Conservation (phyloP, 2,113 vertebrate species). For the Rutilus rutilus region DNA sequence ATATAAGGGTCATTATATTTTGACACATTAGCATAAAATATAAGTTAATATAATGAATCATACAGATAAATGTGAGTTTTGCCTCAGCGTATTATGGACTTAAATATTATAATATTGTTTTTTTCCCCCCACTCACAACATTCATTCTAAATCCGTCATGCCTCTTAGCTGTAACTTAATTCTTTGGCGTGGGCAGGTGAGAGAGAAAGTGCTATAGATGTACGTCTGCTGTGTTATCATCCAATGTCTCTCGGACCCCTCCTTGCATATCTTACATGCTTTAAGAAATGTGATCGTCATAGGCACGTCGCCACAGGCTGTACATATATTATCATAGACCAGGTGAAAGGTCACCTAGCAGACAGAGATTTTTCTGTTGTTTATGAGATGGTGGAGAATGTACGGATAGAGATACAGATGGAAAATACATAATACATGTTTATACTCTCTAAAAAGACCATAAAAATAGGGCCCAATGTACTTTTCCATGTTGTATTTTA, state of each 20-base stretch:
- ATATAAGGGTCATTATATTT: background rate
- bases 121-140: background rate
- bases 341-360: constrained; percentile 8
- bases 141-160: background rate
- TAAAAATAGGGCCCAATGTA: too few species aligned
- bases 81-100: background rate
- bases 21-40: background rate
- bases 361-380: background rate
- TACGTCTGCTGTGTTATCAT: background rate
- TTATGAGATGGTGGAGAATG: background rate
- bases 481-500: too few species aligned
- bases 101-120: background rate
- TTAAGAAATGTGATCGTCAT: constrained; percentile 30
- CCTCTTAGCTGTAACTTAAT: constrained; percentile 13
- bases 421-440: too few species aligned
- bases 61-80: background rate
- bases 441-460: too few species aligned
- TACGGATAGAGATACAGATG: background rate
- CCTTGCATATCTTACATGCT: constrained; percentile 32
- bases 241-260: constrained; percentile 3
- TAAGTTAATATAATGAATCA: background rate
- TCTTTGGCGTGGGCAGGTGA: background rate
- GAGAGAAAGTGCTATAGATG: background rate
- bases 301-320: background rate
- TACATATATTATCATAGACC: constrained; percentile 22